Evolutionary conservation across 2,888 invertebrate species (phyloP).

Genomic region (Ptilodon capucinus): DNA sequence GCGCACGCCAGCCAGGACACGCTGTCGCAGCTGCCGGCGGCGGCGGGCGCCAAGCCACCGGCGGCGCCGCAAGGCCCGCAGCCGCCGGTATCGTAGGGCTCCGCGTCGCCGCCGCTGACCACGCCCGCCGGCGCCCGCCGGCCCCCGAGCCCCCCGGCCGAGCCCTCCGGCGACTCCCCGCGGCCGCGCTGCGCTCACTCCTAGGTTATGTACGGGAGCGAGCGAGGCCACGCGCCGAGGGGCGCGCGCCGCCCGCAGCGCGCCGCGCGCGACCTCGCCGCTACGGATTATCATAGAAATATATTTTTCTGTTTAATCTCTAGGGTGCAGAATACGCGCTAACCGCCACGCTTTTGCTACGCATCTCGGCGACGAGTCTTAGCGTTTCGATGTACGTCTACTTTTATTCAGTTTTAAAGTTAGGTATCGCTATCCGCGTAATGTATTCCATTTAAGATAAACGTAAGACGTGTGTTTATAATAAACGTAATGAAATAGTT

Average conservation of each 20-base stretch:
- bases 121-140: slow-evolving; percentile 51
- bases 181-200: slow-evolving; percentile 78
- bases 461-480: slow-evolving; percentile 71
- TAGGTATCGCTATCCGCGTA: slow-evolving; percentile 69
- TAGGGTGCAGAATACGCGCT: slow-evolving; percentile 79
- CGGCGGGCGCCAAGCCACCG: slow-evolving; percentile 63
- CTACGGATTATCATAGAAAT: slow-evolving; percentile 57
- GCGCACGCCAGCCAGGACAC: slow-evolving; percentile 95
- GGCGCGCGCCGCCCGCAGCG: slow-evolving; percentile 37
- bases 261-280: slow-evolving; percentile 25
- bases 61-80: slow-evolving; percentile 71
- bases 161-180: slow-evolving; percentile 61
- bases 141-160: slow-evolving; percentile 51
- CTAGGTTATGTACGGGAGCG: slow-evolving; percentile 67
- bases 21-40: slow-evolving; percentile 87
- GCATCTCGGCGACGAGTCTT: slow-evolving; percentile 71
- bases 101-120: slow-evolving; percentile 45
- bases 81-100: slow-evolving; percentile 74
- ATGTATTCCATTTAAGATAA: slow-evolving; percentile 78
- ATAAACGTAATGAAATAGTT: slow-evolving; percentile 66
- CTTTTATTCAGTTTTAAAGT: slow-evolving; percentile 57
- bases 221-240: slow-evolving; percentile 62
- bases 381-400: slow-evolving; percentile 59
- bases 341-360: slow-evolving; percentile 77
- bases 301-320: slow-evolving; percentile 69